Conservation (phyloP, 1,140 invertebrate genomes). For the Macrosteles quadrilineatus region DNA sequence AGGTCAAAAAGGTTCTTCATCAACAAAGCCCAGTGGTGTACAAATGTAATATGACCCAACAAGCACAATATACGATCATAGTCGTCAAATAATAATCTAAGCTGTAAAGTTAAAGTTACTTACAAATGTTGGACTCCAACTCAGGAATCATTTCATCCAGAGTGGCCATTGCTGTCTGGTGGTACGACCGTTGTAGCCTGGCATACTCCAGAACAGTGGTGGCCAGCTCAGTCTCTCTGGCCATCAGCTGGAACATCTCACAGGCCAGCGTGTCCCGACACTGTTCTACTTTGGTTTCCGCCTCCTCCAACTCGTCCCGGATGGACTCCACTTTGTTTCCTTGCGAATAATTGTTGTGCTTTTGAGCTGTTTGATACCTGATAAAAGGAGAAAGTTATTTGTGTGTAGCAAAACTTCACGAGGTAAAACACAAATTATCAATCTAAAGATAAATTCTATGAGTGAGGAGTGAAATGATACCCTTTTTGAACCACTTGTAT, state of each 20-base stretch:
- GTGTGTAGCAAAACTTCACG: too few relatives aligned
- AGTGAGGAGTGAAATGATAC: too few relatives aligned
- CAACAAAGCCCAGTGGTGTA: too few relatives aligned
- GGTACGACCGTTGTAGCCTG: conserved; percentile 80
- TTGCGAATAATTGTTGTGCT: conserved; percentile 48
- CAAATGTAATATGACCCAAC: not conserved
- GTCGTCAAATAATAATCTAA: not conserved
- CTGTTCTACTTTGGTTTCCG: conserved; percentile 83
- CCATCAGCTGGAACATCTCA: conserved; percentile 89
- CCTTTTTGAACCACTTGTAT: too few relatives aligned
- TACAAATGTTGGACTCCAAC: conserved; percentile 74
- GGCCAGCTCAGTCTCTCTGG: conserved; percentile 82
- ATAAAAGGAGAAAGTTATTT: too few relatives aligned
- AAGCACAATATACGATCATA: too few relatives aligned
- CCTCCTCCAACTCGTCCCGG: conserved; percentile 87
- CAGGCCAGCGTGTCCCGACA: conserved; percentile 81
- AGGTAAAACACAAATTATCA: too few relatives aligned
- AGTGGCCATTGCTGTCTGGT: conserved; percentile 72
- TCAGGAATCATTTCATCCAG: conserved; percentile 78
- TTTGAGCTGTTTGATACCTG: conserved; percentile 59
- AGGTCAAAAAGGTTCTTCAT: too few relatives aligned
- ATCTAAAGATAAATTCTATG: too few relatives aligned
- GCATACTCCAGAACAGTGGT: conserved; percentile 80
- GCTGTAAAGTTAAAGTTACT: conserved; percentile 44
- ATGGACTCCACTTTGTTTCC: conserved; percentile 56